Evolutionary conservation across 2,113 vertebrate species (phyloP).

Genomic region (Mionectes macconnelli): DNA sequence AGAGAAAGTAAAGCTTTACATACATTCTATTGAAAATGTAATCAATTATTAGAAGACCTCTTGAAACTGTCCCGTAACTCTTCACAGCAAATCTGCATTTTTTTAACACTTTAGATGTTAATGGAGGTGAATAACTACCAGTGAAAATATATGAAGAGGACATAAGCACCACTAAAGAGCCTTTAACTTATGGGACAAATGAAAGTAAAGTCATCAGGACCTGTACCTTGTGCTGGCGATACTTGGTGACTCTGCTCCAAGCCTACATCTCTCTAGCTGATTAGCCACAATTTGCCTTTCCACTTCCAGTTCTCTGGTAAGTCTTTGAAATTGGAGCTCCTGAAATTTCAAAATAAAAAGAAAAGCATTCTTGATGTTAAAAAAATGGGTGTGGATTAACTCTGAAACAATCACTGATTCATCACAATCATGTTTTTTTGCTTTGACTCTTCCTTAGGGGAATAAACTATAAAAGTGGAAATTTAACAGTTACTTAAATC

Average conservation of each 20-base stretch:
- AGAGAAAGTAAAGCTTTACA: neutral
- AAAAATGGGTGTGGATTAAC: conserved; percentile 51
- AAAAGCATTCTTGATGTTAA: conserved; percentile 66
- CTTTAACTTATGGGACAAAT: conserved; percentile 9
- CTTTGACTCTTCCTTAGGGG: neutral
- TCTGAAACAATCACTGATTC: conserved; percentile 33
- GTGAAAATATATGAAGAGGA: neutral
- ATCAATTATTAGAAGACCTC: neutral
- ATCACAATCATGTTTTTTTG: conserved; percentile 4
- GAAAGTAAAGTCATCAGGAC: conserved; percentile 63
- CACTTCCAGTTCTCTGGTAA: conserved; percentile 98
- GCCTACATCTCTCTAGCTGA: conserved; percentile 99
- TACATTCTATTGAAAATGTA: neutral
- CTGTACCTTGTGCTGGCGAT: conserved; percentile 96
- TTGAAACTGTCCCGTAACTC: conserved; percentile 21
- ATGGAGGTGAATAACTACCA: conserved; percentile 7
- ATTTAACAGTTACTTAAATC: neutral
- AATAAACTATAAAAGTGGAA: neutral
- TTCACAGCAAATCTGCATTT: neutral
- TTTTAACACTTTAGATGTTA: neutral
- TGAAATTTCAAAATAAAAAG: conserved; percentile 77
- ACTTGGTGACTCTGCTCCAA: conserved; percentile 95
- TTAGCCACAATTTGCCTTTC: conserved; percentile 99
- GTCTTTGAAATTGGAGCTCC: conserved; percentile 99
- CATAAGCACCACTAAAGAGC: neutral